Conservation (phyloP, 2,888 invertebrate genomes). For the Elgonia sp. region DNA sequence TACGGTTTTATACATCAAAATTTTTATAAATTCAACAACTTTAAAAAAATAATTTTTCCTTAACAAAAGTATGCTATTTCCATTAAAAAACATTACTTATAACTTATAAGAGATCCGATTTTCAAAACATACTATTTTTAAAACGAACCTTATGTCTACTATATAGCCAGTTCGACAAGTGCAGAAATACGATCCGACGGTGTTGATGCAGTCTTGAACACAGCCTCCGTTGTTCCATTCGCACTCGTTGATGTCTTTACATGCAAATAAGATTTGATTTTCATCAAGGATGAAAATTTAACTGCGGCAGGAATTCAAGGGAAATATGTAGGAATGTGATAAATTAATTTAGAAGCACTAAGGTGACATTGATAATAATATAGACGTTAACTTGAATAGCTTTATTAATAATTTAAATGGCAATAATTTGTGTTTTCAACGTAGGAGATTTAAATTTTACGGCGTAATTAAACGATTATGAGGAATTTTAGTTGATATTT, state of each 20-base stretch:
- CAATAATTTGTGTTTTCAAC: too few relatives aligned
- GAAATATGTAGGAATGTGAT: conserved; percentile 9
- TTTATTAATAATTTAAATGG: too few relatives aligned
- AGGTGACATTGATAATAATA: background rate
- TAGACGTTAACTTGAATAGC: background rate
- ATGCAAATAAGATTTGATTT: conserved; percentile 53
- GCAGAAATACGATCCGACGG: conserved; percentile 84
- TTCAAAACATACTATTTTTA: background rate
- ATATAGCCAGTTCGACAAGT: conserved; percentile 83
- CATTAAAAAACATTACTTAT: too few relatives aligned
- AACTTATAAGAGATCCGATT: too few relatives aligned
- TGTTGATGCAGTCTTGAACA: conserved; percentile 86
- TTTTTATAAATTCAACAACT: too few relatives aligned
- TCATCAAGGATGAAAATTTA: conserved; percentile 41
- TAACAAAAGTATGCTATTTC: too few relatives aligned
- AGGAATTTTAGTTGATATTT: too few relatives aligned
- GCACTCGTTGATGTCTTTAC: conserved; percentile 86
- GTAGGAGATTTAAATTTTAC: too few relatives aligned
- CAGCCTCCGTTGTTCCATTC: conserved; percentile 85
- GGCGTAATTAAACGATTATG: too few relatives aligned
- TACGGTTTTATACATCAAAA: too few relatives aligned
- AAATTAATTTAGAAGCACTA: conserved; percentile 13
- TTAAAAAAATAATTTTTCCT: too few relatives aligned
- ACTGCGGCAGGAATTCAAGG: background rate
- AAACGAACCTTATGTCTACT: conserved; percentile 80